Base-by-base conservation (phyloP, 2,888 invertebrate species). In the Alloplasta piceator region DNA sequence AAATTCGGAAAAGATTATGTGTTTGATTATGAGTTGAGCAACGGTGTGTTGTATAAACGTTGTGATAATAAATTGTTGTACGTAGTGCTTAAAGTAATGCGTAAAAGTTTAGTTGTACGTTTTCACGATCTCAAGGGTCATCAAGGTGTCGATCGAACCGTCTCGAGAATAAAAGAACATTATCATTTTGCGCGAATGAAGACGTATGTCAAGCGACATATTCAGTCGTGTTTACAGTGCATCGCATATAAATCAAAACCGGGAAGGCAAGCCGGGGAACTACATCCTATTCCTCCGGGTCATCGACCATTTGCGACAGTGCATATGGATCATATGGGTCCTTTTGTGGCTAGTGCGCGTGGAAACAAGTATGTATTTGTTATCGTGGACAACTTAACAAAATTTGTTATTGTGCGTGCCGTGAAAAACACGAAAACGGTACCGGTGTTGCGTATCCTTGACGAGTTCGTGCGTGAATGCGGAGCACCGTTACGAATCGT, bases 191-290 rank as follows among this genome's bases (percentile, higher is more conserved):
- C 60, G 4, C 9, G 55, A 5, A 61, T 72, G 61, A 4, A 26
- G 3, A 39, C 39, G 2, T 72, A 72, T n/a, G 10, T 72, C 2
- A 50, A 9, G n/a, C 48, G 52, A 1, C 60, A 71, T 52, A 77
- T 85, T n/a, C 10, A 39, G 5, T 56, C 60, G n/a, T 86, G 85
- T 60, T 6, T 85, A 6, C 75, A 83, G 58, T 86, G 85, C 58
- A 55, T 82, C 2, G 16, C 76, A 26, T n/a, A 14, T 0, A 71
- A 71, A 12, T 46, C 46, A 7, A 39, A 43, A 46, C 70, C 70
- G 0, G 85, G 85, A 10, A 72, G 26, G 26, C 26, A 26, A 26
- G 26, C 26, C 26, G 26, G 26, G 26, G 26, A 26, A 26, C 3
- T 26, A 26, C 26, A 26, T 3, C 26, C 26, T 26, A 26, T 26